Conservation (phyloP, 2,797 vertebrate species). For the Alcedo quadribrachys region DNA sequence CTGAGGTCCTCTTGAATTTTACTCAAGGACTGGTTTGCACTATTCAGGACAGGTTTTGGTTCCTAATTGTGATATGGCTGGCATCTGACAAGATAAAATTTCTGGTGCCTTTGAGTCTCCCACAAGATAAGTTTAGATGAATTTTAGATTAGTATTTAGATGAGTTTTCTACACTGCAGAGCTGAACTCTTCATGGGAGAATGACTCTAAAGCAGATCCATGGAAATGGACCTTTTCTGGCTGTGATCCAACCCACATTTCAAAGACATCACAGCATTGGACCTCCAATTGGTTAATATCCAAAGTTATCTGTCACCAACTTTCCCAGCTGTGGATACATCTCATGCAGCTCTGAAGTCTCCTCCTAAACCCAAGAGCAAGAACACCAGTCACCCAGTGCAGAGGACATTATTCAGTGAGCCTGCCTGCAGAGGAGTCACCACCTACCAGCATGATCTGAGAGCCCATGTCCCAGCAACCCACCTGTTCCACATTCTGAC, state of each 20-base stretch:
- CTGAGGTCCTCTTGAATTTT: background rate
- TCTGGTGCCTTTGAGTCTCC: background rate
- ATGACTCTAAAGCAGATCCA: background rate
- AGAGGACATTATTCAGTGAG: background rate
- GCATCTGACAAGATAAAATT: background rate
- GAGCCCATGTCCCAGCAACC: background rate
- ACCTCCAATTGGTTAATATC: background rate
- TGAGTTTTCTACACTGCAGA: background rate
- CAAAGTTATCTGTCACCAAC: background rate
- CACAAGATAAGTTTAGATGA: background rate
- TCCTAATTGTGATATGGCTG: background rate
- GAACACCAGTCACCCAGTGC: background rate
- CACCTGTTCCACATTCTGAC: slow-evolving; percentile 95
- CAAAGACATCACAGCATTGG: background rate
- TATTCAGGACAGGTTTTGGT: background rate
- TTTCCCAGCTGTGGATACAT: background rate
- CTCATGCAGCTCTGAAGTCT: background rate
- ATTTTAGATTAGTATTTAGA: background rate
- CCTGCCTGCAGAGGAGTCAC: background rate
- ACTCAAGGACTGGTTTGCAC: background rate
- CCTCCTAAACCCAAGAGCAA: background rate
- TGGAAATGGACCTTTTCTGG: background rate
- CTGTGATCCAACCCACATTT: background rate
- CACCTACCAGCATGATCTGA: background rate
- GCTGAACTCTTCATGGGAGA: background rate